phyloP scores from a whole-genome alignment of 35 echinoderm and acorn worm genomes.

The Antedon bifida region DNA sequence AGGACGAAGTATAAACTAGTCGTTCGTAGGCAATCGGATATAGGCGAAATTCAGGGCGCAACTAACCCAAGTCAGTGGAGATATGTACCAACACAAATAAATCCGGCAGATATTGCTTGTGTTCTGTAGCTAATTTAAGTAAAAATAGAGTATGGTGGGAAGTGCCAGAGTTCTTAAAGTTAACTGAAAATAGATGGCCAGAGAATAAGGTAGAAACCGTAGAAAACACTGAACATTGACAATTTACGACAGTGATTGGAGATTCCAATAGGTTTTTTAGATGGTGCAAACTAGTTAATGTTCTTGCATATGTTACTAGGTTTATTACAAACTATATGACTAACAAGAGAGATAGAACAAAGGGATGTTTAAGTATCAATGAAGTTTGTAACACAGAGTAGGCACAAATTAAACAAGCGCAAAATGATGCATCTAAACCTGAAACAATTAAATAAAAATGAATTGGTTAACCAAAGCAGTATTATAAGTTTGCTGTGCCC shows the following conservation, averaged over 20 bases:
- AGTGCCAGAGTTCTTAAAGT: slow-evolving; percentile 19
- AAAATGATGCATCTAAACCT: slow-evolving; percentile 8
- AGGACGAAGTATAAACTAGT: neutral
- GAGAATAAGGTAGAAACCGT: neutral
- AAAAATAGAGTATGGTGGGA: slow-evolving; percentile 17
- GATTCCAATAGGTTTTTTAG: slow-evolving; percentile 9
- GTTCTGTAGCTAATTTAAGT: neutral
- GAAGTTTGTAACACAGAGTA: slow-evolving; percentile 4
- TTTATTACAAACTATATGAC: slow-evolving; percentile 8
- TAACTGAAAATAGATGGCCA: slow-evolving; percentile 1
- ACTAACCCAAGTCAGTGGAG: slow-evolving; percentile 18
- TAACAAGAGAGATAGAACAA: neutral
- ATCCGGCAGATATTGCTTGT: neutral
- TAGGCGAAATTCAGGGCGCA: neutral
- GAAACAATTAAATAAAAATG: slow-evolving; percentile 11
- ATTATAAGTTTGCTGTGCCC: slow-evolving; percentile 11
- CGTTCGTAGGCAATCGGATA: slow-evolving; percentile 8
- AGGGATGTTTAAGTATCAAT: neutral
- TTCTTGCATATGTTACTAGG: slow-evolving; percentile 11
- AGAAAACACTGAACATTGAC: neutral
- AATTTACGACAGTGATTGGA: neutral
- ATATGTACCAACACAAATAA: neutral
- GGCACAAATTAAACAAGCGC: slow-evolving; percentile 11
- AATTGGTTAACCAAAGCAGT: neutral
- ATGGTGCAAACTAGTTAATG: slow-evolving; percentile 12